Base-by-base conservation (phyloP, 1,140 invertebrate species). In the Drosophila nannoptera region DNA sequence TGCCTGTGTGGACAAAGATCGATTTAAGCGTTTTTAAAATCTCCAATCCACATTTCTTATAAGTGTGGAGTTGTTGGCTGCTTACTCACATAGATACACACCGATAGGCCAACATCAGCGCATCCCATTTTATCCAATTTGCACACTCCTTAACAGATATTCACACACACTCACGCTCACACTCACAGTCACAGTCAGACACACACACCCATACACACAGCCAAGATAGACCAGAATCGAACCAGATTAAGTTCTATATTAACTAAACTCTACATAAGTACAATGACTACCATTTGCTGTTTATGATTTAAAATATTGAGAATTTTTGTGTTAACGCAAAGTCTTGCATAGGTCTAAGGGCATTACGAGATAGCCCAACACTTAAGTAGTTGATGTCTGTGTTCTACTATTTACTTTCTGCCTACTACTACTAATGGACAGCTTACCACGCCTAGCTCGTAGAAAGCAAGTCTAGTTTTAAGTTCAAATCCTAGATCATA, bases 11-110 rank as follows among this genome's bases (percentile, higher is more conserved):
- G 46, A 53, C 14, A 33, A 22, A 22, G 22, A 2, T 86, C 80
- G 61, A 62, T 36, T 55, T 77, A 81, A 86, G 74, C 75, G 81
- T 77, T 86, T 82, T 86, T 81, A 77, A 86, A 86, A 86, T 86
- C 81, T 86, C 81, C 69, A 68, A 77, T 62, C 46, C 61, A 73
- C 65, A 80, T 43, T 67, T 78, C 38, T 71, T 74, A 62, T 59
- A 73, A 36, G 45, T 29, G 42, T 29, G 35, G 46, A 32, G 53
- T 32, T 38, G 60, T 69, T 65, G 52, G 68, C 68, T 70, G 54
- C 38, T 59, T 59, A 67, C 69, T 67, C 56, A 70, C 42, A 46
- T 62, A 43, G 59, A 69, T 56, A 64, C 56, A 62, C 61, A 45
- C 16, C 56, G 53, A 64, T 53, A 31, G 60, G 67, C 61, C 67